These are phyloP conservation scores for Calosoma granatense DNA, from an alignment of 1,140 invertebrate genomes.

Conservation along the genomic window DNA sequence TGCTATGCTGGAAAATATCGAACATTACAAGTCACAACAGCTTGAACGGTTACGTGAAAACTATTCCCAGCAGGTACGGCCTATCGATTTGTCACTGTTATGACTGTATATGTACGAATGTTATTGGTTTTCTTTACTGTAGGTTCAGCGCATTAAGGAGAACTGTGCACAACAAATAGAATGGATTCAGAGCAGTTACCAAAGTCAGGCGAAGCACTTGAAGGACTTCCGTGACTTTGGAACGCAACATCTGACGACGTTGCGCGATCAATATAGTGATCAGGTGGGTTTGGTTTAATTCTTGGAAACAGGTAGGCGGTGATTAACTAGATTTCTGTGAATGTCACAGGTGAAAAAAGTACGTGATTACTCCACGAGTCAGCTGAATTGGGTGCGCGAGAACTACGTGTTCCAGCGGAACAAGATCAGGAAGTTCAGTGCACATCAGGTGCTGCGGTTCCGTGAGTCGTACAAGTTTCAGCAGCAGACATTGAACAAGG, in stretches of 20 bases:
- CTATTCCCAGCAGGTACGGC: slow-evolving; percentile 75
- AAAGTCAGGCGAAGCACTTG: slow-evolving; percentile 74
- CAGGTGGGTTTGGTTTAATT: slow-evolving; percentile 48
- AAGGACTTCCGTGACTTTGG: slow-evolving; percentile 85
- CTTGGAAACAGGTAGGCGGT: not conserved
- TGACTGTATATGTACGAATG: not conserved
- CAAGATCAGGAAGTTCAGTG: slow-evolving; percentile 87
- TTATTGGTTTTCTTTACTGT: slow-evolving; percentile 11
- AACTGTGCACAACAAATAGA: slow-evolving; percentile 90
- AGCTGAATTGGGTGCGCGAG: slow-evolving; percentile 86
- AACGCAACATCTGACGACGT: slow-evolving; percentile 68
- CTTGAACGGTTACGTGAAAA: slow-evolving; percentile 81
- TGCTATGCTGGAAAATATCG: slow-evolving; percentile 78
- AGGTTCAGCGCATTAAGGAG: slow-evolving; percentile 81
- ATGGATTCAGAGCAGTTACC: slow-evolving; percentile 85
- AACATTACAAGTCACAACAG: slow-evolving; percentile 81
- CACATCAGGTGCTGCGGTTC: slow-evolving; percentile 76
- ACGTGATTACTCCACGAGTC: slow-evolving; percentile 78
- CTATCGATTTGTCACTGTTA: not conserved
- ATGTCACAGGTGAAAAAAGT: slow-evolving; percentile 63
- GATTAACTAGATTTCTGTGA: too few relatives aligned
- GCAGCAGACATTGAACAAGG: slow-evolving; percentile 87
- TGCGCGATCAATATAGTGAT: slow-evolving; percentile 86
- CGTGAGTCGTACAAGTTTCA: slow-evolving; percentile 92
- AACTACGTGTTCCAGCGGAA: slow-evolving; percentile 92